These are phyloP conservation scores for Spea multiplicata DNA, from an alignment of 2,113 vertebrate species.

Conservation along the genomic window DNA sequence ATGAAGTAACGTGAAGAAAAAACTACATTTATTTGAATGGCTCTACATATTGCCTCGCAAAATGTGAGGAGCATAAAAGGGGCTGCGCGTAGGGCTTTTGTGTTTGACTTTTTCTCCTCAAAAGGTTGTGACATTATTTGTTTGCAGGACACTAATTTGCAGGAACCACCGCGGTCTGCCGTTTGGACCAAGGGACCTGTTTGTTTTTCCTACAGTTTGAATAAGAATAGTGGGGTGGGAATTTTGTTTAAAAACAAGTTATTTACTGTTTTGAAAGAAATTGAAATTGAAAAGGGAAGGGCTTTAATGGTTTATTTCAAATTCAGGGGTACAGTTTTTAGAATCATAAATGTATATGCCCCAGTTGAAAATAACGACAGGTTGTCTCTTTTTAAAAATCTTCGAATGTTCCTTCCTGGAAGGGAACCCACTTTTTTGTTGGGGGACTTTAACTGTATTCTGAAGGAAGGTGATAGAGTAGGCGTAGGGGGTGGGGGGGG, in stretches of 20 bases:
- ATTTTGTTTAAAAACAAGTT: background rate
- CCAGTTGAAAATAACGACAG: background rate
- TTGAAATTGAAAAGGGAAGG: background rate
- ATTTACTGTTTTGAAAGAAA: background rate
- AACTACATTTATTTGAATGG: no score
- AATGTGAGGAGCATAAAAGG: background rate
- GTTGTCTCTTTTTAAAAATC: background rate
- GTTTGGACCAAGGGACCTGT: background rate
- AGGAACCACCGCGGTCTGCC: background rate
- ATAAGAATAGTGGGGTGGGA: background rate
- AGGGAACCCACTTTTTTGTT: background rate
- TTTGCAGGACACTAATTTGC: background rate
- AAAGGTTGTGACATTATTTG: background rate
- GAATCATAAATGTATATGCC: background rate
- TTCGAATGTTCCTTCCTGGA: background rate
- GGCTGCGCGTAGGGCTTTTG: background rate
- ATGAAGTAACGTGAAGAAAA: no score
- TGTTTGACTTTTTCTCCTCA: background rate
- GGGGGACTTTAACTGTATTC: conserved; percentile 1
- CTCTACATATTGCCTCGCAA: background rate
- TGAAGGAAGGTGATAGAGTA: background rate
- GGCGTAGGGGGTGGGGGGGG: no score
- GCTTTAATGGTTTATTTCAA: background rate
- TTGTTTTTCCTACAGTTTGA: background rate
- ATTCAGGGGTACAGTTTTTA: background rate